A percentile compares a stretch with the other conserved stretches of the same genome.
phyloP scores from a whole-genome alignment of 2,888 invertebrate species.

The Allolobophora icterica region DNA sequence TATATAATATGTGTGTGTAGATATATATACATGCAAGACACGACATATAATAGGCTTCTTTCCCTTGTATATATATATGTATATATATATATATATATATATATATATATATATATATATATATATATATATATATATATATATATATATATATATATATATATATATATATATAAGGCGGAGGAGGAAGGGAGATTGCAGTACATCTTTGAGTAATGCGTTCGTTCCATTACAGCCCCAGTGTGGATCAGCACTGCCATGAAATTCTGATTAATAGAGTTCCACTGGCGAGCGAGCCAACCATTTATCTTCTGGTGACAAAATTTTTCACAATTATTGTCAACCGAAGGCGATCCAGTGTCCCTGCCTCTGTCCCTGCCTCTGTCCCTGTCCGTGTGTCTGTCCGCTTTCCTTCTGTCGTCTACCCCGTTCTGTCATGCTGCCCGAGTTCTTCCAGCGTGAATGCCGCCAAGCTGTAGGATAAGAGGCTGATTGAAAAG shows the following conservation, averaged over 20 bases:
- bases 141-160: background rate
- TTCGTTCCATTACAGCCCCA: background rate
- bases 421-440: background rate
- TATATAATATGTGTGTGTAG: no score
- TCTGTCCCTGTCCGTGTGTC: no score
- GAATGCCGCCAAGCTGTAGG: background rate
- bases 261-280: slow-evolving; percentile 11
- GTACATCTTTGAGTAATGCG: background rate
- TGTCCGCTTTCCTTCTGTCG: background rate
- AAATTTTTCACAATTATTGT: slow-evolving; percentile 17
- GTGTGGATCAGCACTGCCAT: background rate
- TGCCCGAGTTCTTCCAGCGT: no score
- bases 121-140: no score
- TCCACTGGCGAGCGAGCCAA: background rate
- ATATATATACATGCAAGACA: no score
- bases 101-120: background rate
- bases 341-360: background rate
- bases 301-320: slow-evolving; percentile 17
- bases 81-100: no score
- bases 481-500: no score
- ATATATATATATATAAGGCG: background rate
- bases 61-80: background rate
- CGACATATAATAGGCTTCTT: no score
- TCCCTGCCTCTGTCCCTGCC: background rate
- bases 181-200: background rate